Conservation (phyloP, 1,140 invertebrate genomes). For the Apocrypta bakeri region DNA sequence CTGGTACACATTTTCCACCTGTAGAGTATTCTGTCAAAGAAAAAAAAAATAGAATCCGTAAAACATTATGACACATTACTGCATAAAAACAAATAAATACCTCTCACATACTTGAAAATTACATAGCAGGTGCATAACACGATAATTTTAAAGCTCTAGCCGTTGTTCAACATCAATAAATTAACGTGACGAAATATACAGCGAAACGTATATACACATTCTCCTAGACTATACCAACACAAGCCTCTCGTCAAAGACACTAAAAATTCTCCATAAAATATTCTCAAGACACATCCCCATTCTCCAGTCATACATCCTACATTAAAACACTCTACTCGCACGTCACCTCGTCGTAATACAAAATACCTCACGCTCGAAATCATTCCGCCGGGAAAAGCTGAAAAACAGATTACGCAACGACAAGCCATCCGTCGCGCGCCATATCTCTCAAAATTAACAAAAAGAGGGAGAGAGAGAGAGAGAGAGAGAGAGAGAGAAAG, state of each 20-base stretch:
- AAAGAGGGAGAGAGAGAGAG: too few species aligned
- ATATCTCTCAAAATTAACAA: background rate
- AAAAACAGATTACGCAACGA: background rate
- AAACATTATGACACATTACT: background rate
- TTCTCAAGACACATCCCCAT: background rate
- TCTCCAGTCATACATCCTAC: background rate
- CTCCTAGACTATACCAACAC: background rate
- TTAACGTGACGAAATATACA: background rate
- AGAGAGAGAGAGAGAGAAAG: too few species aligned
- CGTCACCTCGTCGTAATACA: background rate
- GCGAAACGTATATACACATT: background rate
- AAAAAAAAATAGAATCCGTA: background rate
- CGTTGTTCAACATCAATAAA: background rate
- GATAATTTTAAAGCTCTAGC: background rate
- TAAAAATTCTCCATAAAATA: background rate
- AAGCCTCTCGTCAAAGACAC: background rate
- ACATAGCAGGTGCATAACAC: background rate
- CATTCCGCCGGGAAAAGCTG: background rate
- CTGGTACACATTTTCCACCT: too few species aligned
- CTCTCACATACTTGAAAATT: background rate
- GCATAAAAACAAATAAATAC: background rate
- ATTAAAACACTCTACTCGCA: background rate
- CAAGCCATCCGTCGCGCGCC: background rate
- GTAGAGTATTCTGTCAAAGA: background rate
- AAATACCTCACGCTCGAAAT: background rate